Evolutionary conservation across 2,113 vertebrate species (phyloP).

Genomic region (Malurus alboscapulatus): DNA sequence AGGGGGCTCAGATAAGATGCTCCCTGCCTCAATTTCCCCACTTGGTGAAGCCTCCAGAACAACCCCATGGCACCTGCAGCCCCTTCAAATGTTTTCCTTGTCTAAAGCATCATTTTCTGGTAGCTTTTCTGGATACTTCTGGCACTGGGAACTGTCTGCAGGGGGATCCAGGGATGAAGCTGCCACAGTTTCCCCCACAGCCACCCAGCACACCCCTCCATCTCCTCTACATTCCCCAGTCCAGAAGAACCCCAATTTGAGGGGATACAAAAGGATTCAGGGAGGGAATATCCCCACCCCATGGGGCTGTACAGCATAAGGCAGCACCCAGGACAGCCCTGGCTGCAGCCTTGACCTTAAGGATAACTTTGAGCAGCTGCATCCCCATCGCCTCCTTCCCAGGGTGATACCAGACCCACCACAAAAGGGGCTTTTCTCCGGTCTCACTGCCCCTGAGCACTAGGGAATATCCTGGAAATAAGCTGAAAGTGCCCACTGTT

Average conservation of each 20-base stretch:
- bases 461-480: neutral
- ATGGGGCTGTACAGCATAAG: neutral
- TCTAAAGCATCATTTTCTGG: neutral
- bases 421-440: neutral
- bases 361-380: neutral
- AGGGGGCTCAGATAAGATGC: neutral
- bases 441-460: neutral
- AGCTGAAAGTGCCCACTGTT: fast-evolving
- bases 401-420: neutral
- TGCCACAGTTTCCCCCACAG: neutral
- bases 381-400: neutral
- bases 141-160: neutral
- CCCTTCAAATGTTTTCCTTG: neutral
- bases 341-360: neutral
- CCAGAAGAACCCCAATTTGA: neutral
- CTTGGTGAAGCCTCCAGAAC: neutral
- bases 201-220: neutral
- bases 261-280: neutral
- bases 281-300: neutral
- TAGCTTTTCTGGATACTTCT: neutral
- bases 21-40: neutral
- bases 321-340: fast-evolving
- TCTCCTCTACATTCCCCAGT: neutral
- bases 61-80: neutral
- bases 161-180: neutral